Evolutionary conservation across 1,140 invertebrate species (phyloP).

Genomic region (Bombus confusus): DNA sequence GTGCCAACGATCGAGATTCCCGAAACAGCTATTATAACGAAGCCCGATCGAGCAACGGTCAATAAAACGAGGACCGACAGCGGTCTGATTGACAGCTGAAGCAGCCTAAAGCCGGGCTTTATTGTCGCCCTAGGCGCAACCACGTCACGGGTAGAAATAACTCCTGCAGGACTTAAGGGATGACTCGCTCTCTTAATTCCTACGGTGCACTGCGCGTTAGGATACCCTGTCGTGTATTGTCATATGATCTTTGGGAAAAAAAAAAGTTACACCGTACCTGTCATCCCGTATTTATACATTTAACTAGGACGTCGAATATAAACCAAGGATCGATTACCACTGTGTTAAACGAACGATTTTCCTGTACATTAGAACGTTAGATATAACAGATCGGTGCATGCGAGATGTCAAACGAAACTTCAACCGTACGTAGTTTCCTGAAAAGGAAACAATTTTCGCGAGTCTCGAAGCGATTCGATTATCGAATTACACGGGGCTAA

Average conservation of each 20-base stretch:
- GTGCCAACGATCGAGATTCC: conserved; percentile 10
- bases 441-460: not conserved
- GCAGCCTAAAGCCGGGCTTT: conserved; percentile 42
- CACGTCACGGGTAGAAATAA: conserved; percentile 32
- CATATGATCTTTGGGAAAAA: no score
- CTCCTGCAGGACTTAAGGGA: conserved; percentile 45
- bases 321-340: not conserved
- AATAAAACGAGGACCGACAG: conserved; percentile 44
- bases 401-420: not conserved
- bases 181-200: conserved; percentile 40
- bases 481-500: no score
- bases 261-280: not conserved
- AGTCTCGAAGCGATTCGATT: no score
- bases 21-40: conserved; percentile 55
- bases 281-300: not conserved
- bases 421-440: not conserved
- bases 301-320: not conserved
- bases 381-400: no score
- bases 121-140: conserved; percentile 42
- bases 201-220: no score
- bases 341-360: not conserved
- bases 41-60: conserved; percentile 33
- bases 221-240: no score
- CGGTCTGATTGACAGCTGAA: conserved; percentile 68
- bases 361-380: no score